Evolutionary conservation across 2,113 vertebrate species (phyloP).

Genomic region (Gadus chalcogrammus): DNA sequence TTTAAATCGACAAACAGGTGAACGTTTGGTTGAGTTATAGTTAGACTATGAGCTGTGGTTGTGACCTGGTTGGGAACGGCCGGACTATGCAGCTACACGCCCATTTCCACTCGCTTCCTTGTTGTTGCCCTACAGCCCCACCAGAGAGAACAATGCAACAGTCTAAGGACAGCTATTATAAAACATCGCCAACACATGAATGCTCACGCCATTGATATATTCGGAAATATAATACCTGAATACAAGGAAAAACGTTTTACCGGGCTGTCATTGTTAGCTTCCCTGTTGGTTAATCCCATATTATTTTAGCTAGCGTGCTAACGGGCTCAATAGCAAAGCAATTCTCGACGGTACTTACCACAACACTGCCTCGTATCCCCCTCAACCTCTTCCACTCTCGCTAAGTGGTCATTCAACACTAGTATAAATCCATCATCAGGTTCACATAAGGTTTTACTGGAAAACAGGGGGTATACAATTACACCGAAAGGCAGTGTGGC

Average conservation of each 20-base stretch:
- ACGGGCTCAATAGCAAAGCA: conserved; percentile 24
- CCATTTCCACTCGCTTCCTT: conserved; percentile 23
- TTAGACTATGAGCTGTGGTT: not conserved
- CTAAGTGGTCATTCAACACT: conserved; percentile 24
- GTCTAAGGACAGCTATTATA: too few relatives aligned
- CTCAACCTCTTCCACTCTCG: conserved; percentile 19
- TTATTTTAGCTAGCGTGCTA: conserved; percentile 12
- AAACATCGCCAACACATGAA: too few relatives aligned
- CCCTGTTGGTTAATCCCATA: not conserved
- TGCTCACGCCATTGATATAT: too few relatives aligned
- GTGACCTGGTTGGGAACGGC: not conserved
- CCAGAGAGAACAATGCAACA: conserved; percentile 6
- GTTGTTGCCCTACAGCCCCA: not conserved
- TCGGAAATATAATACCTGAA: too few relatives aligned
- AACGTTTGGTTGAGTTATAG: not conserved
- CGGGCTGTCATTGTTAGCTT: too few relatives aligned
- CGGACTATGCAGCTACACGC: not conserved
- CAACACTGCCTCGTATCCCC: conserved; percentile 42
- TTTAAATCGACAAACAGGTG: not conserved
- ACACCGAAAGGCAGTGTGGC: not conserved
- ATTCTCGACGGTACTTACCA: conserved; percentile 39
- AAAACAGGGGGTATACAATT: not conserved
- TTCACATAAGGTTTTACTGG: too few relatives aligned
- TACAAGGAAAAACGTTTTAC: too few relatives aligned
- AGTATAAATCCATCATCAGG: not conserved